Conservation (phyloP, 2,113 vertebrate genomes). For the Lanius collurio region DNA sequence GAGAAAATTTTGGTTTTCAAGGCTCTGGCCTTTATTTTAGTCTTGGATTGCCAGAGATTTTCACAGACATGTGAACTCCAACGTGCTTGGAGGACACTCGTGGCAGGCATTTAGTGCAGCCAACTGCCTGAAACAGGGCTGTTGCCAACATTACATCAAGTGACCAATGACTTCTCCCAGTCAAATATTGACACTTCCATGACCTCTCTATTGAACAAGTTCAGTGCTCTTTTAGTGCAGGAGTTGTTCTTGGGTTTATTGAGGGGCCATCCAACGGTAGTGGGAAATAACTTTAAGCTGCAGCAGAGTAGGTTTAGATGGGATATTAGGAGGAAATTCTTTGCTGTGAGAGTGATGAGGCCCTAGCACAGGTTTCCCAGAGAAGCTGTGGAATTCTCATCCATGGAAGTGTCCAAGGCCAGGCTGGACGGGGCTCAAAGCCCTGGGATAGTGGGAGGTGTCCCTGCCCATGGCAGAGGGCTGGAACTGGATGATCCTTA, state of each 20-base stretch:
- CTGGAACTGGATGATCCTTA: accelerated
- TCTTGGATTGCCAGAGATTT: neutral
- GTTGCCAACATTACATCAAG: neutral
- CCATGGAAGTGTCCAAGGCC: neutral
- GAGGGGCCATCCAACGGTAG: neutral
- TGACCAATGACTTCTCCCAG: neutral
- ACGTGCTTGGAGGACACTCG: neutral
- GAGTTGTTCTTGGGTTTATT: neutral
- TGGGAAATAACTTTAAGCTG: neutral
- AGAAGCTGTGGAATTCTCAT: neutral
- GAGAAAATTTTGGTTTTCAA: neutral
- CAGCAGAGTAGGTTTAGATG: neutral
- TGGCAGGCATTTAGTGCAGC: neutral
- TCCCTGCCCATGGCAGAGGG: neutral
- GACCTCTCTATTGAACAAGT: neutral
- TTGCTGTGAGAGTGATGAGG: neutral
- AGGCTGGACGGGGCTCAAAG: accelerated
- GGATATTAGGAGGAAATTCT: neutral
- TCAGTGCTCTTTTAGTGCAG: neutral
- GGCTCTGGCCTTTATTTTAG: neutral
- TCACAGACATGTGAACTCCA: neutral
- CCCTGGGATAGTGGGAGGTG: neutral
- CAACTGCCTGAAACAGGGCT: neutral
- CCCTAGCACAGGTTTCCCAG: neutral
- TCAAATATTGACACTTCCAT: neutral